phyloP scores from a whole-genome alignment of 2,113 vertebrate species.

The Archocentrus centrarchus region DNA sequence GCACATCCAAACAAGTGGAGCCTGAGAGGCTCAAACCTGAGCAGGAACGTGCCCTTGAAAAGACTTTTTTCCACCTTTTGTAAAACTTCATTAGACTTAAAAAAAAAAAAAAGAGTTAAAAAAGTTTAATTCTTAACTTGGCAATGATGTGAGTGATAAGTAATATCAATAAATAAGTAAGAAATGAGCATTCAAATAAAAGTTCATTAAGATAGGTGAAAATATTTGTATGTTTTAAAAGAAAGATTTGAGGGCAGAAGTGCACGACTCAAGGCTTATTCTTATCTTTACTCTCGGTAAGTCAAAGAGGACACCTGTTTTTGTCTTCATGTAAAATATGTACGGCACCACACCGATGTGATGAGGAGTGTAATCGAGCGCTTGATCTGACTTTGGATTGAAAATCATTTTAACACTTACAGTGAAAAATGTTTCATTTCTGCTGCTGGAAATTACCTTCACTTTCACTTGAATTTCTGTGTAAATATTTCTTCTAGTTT shows the following conservation, averaged over 20 bases:
- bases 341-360: background rate
- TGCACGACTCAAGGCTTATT: background rate
- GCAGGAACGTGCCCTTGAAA: background rate
- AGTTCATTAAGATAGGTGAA: background rate
- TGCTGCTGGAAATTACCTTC: background rate
- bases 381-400: too few species aligned
- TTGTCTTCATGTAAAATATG: background rate
- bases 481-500: background rate
- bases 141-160: background rate
- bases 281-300: background rate
- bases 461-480: background rate
- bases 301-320: background rate
- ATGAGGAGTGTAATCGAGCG: background rate
- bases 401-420: background rate
- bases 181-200: background rate
- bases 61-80: background rate
- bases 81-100: background rate
- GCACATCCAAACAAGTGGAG: constrained; percentile 7
- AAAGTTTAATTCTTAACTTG: background rate
- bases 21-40: background rate
- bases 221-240: background rate
- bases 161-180: background rate
- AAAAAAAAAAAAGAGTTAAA: background rate
- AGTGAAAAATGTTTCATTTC: background rate
- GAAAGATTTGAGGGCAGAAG: background rate